Percentiles rank a stretch among this genome's conserved stretches.
These are phyloP conservation scores for Synanthedon vespiformis DNA, from an alignment of 2,888 invertebrate species.

Conservation along the genomic window DNA sequence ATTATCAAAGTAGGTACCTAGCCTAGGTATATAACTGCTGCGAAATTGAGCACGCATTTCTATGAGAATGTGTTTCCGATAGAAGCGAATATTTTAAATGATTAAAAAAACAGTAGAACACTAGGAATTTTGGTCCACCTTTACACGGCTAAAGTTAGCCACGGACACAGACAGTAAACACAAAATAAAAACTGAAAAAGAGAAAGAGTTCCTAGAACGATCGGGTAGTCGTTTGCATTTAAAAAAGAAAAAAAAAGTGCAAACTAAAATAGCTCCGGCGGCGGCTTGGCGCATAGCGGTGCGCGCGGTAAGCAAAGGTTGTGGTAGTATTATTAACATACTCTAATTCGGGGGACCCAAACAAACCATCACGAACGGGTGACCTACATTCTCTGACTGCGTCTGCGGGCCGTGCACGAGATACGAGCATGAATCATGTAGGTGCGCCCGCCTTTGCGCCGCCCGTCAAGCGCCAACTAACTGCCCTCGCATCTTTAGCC, in stretches of 20 bases:
- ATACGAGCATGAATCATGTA: constrained; percentile 50
- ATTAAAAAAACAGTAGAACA: too few species aligned
- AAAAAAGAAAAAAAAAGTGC: constrained; percentile 11
- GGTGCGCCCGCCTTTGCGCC: constrained; percentile 16
- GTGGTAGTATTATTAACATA: constrained; percentile 61
- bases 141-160: too few species aligned
- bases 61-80: too few species aligned
- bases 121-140: too few species aligned
- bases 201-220: constrained; percentile 9
- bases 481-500: constrained; percentile 10
- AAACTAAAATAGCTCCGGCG: constrained; percentile 37
- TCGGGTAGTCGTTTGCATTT: constrained; percentile 27
- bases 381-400: constrained; percentile 53
- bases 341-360: constrained; percentile 66
- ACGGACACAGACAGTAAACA: too few species aligned
- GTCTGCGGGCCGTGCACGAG: constrained; percentile 43
- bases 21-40: too few species aligned
- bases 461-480: constrained; percentile 6
- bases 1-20: too few species aligned
- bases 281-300: constrained; percentile 20
- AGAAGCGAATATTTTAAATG: too few species aligned
- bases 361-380: constrained; percentile 64
- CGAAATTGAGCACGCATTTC: too few species aligned
- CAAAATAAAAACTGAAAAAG: too few species aligned
- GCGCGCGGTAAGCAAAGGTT: constrained; percentile 50